Base-by-base conservation (phyloP, 2,888 invertebrate genomes). In the Hypolimnas misippus region DNA sequence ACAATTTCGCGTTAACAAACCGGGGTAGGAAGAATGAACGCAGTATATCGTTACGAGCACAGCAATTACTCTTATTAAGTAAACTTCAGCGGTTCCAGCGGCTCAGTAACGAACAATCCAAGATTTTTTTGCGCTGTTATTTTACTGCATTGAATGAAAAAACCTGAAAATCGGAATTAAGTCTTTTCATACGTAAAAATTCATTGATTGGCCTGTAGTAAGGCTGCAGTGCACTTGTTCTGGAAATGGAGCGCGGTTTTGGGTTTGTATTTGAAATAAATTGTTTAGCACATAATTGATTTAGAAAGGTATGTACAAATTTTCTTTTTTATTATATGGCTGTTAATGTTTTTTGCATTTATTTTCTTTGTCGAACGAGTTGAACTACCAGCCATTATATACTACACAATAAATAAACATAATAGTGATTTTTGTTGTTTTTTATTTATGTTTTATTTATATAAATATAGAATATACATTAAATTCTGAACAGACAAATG, bases 171-270 rank as follows among this genome's bases (percentile, higher is more conserved):
- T 25, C 14, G 25, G 49, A 29, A 29, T 49, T 49, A 49, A 14
- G 8, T 29, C 25, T 49, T 49, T 49, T 49, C 29, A 29, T 49
- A 49, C 49, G 29, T 49, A 29, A 29, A 42, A 49, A 14, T 29
- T 49, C 29, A 29, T 29, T 49, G 49, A 49, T 49, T 49, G 49
- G 49, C 14, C 21, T 25, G 49, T 25, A 29, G 25, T 49, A 49
- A 49, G 25, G 29, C 49, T 29, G 49, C 49, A 29, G 49, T 29
- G 14, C 25, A 3, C 49, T 49, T 29, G 49, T 29, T 49, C 6
- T 29, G 21, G 25, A 49, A 49, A 29, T 14, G 49, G 29, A 49
- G 29, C 29, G 49, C n/a, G 49, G 25, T 29, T 25, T 49, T 49
- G 46, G 5, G 10, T 44, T 44, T 44, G 14, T 49, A 49, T 49